Conservation (phyloP, 2,888 invertebrate species). For the Aphodius sticticus region DNA sequence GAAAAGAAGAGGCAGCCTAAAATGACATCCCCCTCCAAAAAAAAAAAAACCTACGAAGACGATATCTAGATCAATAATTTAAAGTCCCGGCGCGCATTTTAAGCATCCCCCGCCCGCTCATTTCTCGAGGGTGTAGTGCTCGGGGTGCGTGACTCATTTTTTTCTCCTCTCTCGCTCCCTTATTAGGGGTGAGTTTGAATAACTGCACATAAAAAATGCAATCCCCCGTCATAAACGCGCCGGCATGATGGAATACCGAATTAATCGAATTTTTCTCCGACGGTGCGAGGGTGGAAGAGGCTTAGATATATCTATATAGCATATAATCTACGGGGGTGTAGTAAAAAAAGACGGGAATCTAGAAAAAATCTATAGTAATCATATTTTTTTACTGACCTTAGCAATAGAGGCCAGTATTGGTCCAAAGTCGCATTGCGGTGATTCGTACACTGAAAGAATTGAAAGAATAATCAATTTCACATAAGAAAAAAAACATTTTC, state of each 20-base stretch:
- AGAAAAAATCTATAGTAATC: conserved; percentile 18
- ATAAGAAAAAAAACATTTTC: conserved; percentile 25
- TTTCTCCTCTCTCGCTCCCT: conserved; percentile 50
- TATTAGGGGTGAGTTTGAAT: conserved; percentile 53
- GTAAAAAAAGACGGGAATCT: not conserved
- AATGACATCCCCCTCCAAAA: not conserved
- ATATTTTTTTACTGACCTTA: conserved; percentile 59
- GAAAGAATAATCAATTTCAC: conserved; percentile 52
- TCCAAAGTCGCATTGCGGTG: conserved; percentile 62
- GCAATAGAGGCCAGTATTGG: conserved; percentile 62
- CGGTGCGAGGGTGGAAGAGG: conserved; percentile 8
- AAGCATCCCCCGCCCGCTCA: conserved; percentile 51
- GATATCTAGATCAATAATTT: conserved; percentile 54
- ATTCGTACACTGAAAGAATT: conserved; percentile 61
- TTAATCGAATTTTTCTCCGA: conserved; percentile 17
- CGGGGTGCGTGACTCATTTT: conserved; percentile 59
- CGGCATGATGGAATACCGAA: conserved; percentile 18
- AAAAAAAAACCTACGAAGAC: not conserved
- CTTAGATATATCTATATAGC: conserved; percentile 8
- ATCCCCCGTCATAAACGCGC: conserved; percentile 46
- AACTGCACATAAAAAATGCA: conserved; percentile 61
- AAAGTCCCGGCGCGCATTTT: conserved; percentile 56
- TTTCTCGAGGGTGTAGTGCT: conserved; percentile 52
- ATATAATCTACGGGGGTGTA: conserved; percentile 4
- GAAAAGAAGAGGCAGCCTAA: conserved; percentile 32